Conservation (phyloP, 2,888 invertebrate species). For the Clanis bilineata region DNA sequence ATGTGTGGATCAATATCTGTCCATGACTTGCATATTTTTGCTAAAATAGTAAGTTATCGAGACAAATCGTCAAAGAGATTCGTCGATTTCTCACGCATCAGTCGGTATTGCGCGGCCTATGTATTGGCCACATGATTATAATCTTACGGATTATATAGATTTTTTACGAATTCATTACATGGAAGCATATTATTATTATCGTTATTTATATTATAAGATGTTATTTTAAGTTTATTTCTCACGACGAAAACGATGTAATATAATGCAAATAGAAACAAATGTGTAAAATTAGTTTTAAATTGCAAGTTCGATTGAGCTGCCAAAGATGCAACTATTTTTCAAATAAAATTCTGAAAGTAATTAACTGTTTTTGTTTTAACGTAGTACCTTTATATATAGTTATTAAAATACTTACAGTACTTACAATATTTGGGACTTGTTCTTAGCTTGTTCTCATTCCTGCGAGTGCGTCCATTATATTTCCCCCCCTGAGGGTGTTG, state of each 20-base stretch:
- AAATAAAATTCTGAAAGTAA: constrained; percentile 24
- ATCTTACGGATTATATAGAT: not conserved
- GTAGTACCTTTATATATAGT: not conserved
- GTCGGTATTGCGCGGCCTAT: not conserved
- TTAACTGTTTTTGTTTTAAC: not conserved
- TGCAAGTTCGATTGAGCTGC: constrained; percentile 19
- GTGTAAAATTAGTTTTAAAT: not conserved
- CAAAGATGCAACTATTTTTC: constrained; percentile 41
- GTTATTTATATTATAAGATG: not conserved
- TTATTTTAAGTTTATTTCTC: constrained; percentile 5
- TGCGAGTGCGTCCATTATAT: too few species aligned
- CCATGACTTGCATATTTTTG: not conserved
- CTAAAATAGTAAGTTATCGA: not conserved
- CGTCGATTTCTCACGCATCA: not conserved
- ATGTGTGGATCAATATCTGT: not conserved
- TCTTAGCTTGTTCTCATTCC: too few species aligned
- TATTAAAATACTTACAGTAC: too few species aligned
- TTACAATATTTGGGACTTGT: too few species aligned
- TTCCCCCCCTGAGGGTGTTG: too few species aligned
- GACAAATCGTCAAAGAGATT: not conserved
- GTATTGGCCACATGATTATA: not conserved
- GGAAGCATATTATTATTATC: not conserved
- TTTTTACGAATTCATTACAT: not conserved
- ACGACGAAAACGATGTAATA: not conserved
- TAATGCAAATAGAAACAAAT: not conserved